Base-by-base conservation (phyloP, 2,888 invertebrate genomes). In the Ditylenchus weischeri region DNA sequence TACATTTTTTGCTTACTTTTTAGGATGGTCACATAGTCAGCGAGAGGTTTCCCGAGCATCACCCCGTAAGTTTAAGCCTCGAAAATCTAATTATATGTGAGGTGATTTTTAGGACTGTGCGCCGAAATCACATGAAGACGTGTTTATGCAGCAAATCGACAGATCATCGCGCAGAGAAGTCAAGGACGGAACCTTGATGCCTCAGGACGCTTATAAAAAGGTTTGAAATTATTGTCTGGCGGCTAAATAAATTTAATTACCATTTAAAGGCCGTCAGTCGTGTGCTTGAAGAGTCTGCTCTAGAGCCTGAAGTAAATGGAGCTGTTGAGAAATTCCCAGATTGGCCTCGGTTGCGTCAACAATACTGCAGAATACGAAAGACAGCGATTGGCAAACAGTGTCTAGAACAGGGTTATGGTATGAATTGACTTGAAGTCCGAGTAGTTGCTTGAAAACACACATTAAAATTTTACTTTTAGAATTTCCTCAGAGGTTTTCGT, bases 171-270 rank as follows among this genome's bases (percentile, higher is more conserved):
- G 73, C 21, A 62, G 73, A 21, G 71, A 75, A 36, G 74, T 73
- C 36, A 74, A 69, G 57, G 74, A 73, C 19, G 73, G 73, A 5
- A 43, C 47, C 48, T 57, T 73, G n/a, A 48, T 64, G 61, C 73
- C 73, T 8, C 64, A 66, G 50, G 73, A 74, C 11, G 73, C 73
- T 3, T 74, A 73, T 57, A 69, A 71, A 75, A 67, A 73, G 48
- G 71, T 59, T 36, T 15, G 13, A 11, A 1, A 1, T 13, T n/a
- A 38, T 59, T 3, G 11, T 59, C 21, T 6, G 57, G 13, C 2
- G 3, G 5, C 1, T 15, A 7, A 6, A 54, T 1, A 15, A 54
- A 29, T 23, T 18, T 23, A 29, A 54, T 10, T 13, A 54, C 3
- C 8, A 2, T 29, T 54, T 23, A 2, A 54, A 62, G 62, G 62